phyloP scores from a whole-genome alignment of 2,797 vertebrate genomes.

The Sebastolobus alascanus region DNA sequence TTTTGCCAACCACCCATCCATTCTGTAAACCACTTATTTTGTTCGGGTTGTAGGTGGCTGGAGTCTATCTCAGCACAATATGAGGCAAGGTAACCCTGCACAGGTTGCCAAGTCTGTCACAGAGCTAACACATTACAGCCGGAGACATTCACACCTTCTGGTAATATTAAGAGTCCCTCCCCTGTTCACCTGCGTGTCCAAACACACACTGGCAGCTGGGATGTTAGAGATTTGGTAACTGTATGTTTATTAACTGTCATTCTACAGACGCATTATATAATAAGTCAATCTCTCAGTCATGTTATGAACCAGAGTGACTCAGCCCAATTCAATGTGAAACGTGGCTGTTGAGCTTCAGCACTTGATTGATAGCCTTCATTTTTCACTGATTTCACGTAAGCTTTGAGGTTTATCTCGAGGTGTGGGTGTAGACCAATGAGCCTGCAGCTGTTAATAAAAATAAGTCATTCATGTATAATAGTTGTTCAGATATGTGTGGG shows the following conservation, averaged over 20 bases:
- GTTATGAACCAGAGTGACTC: conserved; percentile 16
- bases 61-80: background rate
- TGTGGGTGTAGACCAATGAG: no score
- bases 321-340: background rate
- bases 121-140: background rate
- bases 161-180: background rate
- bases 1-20: background rate
- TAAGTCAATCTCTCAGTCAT: background rate
- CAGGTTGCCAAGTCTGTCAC: background rate
- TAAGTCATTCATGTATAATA: no score
- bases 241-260: background rate
- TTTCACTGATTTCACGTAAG: no score
- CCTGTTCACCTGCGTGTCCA: background rate
- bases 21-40: background rate
- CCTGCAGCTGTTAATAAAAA: no score
- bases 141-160: background rate
- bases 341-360: background rate
- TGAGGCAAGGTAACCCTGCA: background rate
- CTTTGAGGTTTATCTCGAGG: no score
- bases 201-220: background rate
- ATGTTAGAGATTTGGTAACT: background rate
- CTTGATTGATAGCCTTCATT: no score
- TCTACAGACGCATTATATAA: background rate
- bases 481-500: no score
- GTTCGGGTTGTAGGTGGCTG: no score